phyloP scores from a whole-genome alignment of 2,797 vertebrate genomes.

The Cossypha caffra region DNA sequence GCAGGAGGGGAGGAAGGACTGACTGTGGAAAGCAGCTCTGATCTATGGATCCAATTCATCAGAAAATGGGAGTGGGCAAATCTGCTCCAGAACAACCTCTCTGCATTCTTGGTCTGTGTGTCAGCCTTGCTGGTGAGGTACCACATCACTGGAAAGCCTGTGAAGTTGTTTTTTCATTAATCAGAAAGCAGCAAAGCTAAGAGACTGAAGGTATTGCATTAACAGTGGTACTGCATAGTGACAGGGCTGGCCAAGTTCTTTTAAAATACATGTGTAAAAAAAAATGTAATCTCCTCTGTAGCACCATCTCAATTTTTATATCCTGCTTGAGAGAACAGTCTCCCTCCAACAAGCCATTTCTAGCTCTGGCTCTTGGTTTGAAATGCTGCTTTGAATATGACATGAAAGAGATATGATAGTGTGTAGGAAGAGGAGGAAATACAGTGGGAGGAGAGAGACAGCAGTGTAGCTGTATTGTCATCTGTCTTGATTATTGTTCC shows the following conservation, averaged over 20 bases:
- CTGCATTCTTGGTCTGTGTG: neutral
- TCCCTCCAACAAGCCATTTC: slow-evolving; percentile 6
- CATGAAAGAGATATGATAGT: slow-evolving; percentile 42
- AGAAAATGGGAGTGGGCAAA: neutral
- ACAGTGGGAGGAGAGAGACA: slow-evolving; percentile 63
- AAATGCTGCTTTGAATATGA: slow-evolving; percentile 63
- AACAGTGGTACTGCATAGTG: neutral
- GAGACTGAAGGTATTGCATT: neutral
- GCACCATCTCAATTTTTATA: slow-evolving; percentile 2
- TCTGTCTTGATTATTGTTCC: slow-evolving; percentile 38
- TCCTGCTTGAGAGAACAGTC: neutral
- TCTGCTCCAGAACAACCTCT: neutral
- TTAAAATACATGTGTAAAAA: neutral
- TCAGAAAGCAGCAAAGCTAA: neutral
- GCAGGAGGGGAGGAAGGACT: neutral
- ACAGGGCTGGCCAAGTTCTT: neutral
- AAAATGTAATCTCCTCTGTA: neutral
- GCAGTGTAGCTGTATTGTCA: slow-evolving; percentile 53
- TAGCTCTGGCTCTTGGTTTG: slow-evolving; percentile 25
- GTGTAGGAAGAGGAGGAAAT: slow-evolving; percentile 63
- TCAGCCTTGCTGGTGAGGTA: neutral
- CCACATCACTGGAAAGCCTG: neutral
- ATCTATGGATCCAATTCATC: neutral
- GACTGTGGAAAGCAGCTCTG: neutral
- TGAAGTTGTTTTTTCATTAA: neutral